These are phyloP conservation scores for Crepidodera aurea DNA, from an alignment of 2,888 invertebrate species.

Conservation along the genomic window DNA sequence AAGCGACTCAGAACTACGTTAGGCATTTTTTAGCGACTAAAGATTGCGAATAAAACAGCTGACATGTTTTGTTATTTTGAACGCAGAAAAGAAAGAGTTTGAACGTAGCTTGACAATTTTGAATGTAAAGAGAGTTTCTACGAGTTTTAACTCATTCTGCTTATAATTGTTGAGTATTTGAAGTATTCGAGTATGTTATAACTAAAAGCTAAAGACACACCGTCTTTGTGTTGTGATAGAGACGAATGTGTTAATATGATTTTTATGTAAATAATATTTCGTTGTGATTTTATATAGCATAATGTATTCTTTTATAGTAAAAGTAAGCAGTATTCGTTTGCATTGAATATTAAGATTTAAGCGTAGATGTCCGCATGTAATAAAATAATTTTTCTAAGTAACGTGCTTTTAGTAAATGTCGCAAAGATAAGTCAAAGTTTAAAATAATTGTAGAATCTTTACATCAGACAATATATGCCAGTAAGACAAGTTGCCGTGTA, in stretches of 20 bases:
- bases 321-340: constrained; percentile 32
- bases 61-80: too few relatives aligned
- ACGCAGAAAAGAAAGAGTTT: too few relatives aligned
- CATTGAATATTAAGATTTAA: constrained; percentile 25
- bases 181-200: constrained; percentile 47
- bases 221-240: constrained; percentile 58
- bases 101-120: too few relatives aligned
- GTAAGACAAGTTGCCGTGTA: not conserved
- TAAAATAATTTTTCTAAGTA: constrained; percentile 22
- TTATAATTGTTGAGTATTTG: constrained; percentile 46
- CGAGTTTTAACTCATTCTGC: not conserved
- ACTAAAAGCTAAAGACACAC: constrained; percentile 40
- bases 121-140: not conserved
- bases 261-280: constrained; percentile 56
- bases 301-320: constrained; percentile 43
- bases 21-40: too few relatives aligned
- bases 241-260: constrained; percentile 53
- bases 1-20: too few relatives aligned
- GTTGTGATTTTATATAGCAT: constrained; percentile 49
- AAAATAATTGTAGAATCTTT: constrained; percentile 14
- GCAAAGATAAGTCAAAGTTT: constrained; percentile 3
- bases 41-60: too few relatives aligned
- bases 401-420: constrained; percentile 24
- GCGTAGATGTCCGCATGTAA: constrained; percentile 30
- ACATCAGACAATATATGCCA: constrained; percentile 1